Evolutionary conservation across 2,888 invertebrate species (phyloP), one percentile per base, ranked within the genome.

Genomic region (Microdon myrmicae): DNA sequence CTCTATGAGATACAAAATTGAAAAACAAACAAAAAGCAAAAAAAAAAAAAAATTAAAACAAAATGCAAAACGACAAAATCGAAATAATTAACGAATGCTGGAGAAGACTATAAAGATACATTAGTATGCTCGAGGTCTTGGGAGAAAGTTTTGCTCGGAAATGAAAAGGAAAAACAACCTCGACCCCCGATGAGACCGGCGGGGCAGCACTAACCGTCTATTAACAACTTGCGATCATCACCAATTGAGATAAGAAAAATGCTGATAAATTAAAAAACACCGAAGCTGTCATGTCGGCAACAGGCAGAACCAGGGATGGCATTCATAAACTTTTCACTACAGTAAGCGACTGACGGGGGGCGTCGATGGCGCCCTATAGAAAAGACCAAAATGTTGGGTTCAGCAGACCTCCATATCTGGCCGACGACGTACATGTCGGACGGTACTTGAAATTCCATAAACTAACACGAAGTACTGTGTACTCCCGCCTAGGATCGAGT

Each of bases 101-200:
- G n/a, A n/a, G n/a, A 12, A 28, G 10, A 35, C 17, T 44, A 38
- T 9, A 35, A 22, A 10, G 41, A 43, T 38, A 35, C 19, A 38
- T 39, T 32, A 16, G 10, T 16, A 20, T 14, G 26, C 26, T 37
- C 26, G 26, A 34, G n/a, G n/a, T n/a, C n/a, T 29, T 45, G 22
- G 32, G 64, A 47, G 64, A 64, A 64, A 58, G 58, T 64, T 58
- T 56, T 47, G 32, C 51, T 56, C 56, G 31, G 23, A 38, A 48
- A 39, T 31, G 22, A 44, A 37, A 35, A 34, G 22, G 20, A 20
- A 45, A 35, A 43, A 17, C 20, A 44, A 39, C 23, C 34, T 28
- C 14, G 12, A 16, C 16, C 22, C 9, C n/a, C 23, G 12, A 13
- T 3, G 3, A 7, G 6, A 14, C 6, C 16, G 12, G 19, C 9